Conservation (phyloP, 1,140 invertebrate genomes). For the Berghia stephanieae region DNA sequence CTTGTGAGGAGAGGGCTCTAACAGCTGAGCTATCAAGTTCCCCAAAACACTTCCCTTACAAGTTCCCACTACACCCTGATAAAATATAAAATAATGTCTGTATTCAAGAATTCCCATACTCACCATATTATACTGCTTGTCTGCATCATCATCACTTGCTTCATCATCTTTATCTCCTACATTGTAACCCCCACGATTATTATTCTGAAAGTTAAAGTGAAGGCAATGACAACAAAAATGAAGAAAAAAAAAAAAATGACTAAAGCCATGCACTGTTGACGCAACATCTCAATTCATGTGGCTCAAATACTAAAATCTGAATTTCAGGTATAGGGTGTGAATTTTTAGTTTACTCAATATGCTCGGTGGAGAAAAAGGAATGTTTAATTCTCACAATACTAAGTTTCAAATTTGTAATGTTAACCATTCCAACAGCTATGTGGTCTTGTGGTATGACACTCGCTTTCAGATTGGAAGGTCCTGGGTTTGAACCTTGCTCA, state of each 20-base stretch:
- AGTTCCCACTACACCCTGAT: background rate
- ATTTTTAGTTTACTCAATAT: too few relatives aligned
- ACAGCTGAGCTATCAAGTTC: background rate
- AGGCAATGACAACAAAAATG: background rate
- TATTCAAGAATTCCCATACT: too few relatives aligned
- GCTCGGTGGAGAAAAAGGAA: too few relatives aligned
- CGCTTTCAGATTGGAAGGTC: too few relatives aligned
- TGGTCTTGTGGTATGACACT: too few relatives aligned
- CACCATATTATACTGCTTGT: conserved; percentile 65
- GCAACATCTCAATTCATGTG: background rate
- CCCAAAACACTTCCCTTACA: background rate
- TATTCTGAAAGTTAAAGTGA: conserved; percentile 55
- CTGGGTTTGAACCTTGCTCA: too few relatives aligned
- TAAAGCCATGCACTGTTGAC: background rate
- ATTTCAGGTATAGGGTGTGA: too few relatives aligned
- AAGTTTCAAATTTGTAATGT: conserved; percentile 5
- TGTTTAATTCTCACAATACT: too few relatives aligned
- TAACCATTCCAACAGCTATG: background rate
- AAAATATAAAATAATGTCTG: background rate
- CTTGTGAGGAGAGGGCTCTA: background rate
- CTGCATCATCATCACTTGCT: conserved; percentile 51
- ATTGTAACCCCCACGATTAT: conserved; percentile 66
- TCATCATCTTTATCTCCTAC: conserved; percentile 56
- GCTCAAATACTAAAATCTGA: background rate
- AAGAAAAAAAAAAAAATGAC: conserved; percentile 1